These are phyloP conservation scores for Coremacera marginata DNA, from an alignment of 2,888 invertebrate genomes.

Conservation along the genomic window DNA sequence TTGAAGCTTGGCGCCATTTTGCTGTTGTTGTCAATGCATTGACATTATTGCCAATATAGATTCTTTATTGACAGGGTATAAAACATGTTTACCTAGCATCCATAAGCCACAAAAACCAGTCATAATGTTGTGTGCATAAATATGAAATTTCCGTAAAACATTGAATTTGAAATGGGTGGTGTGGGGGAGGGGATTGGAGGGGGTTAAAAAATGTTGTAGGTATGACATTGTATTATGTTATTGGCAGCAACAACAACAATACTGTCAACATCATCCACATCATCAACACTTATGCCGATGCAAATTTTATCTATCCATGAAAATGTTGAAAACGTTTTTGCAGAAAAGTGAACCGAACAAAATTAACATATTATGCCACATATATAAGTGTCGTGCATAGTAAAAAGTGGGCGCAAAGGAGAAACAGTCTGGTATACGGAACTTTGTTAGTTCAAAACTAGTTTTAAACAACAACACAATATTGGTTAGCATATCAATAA, in stretches of 20 bases:
- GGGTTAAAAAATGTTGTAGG: background rate
- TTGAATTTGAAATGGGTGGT: background rate
- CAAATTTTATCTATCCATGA: background rate
- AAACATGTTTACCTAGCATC: background rate
- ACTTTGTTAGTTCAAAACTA: too few species aligned
- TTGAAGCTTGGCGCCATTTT: background rate
- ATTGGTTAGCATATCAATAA: too few species aligned
- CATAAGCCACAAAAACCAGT: background rate
- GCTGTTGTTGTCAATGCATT: background rate
- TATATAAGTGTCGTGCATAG: background rate
- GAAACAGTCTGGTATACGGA: too few species aligned
- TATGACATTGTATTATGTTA: background rate
- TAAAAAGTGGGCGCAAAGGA: too few species aligned
- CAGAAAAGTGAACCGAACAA: conserved; percentile 2
- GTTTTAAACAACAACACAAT: too few species aligned
- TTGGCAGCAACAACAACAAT: background rate
- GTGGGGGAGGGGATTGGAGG: background rate
- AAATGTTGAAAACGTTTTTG: background rate
- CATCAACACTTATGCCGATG: background rate
- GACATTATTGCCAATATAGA: background rate
- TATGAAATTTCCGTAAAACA: conserved; percentile 19
- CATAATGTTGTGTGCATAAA: conserved; percentile 9
- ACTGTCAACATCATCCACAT: background rate
- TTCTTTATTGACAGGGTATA: too few species aligned
- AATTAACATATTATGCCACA: conserved; percentile 3